phyloP scores from a whole-genome alignment of 2,888 invertebrate species.

The Protonemura montana region DNA sequence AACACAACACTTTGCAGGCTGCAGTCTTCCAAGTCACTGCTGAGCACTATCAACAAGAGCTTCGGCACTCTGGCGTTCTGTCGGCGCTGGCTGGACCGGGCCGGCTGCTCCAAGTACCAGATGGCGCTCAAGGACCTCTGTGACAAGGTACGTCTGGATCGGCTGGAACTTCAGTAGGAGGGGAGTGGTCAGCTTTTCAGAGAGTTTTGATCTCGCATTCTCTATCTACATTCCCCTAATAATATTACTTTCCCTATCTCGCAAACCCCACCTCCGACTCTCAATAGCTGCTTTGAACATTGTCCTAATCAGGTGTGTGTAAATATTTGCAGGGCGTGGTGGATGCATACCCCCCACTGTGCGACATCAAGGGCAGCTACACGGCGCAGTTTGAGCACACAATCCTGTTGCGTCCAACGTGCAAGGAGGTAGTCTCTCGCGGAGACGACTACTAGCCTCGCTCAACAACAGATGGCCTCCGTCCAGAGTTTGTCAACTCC shows the following conservation, averaged over 20 bases:
- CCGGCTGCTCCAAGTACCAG: slow-evolving; percentile 96
- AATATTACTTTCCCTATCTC: too few relatives aligned
- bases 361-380: slow-evolving; percentile 96
- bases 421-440: slow-evolving; percentile 97
- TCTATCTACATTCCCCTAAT: too few relatives aligned
- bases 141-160: slow-evolving; percentile 69
- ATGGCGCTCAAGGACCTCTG: slow-evolving; percentile 98
- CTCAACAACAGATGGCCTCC: too few relatives aligned
- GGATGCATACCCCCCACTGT: slow-evolving; percentile 98
- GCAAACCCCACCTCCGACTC: too few relatives aligned
- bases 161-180: too few relatives aligned
- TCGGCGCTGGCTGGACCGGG: slow-evolving; percentile 97
- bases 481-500: too few relatives aligned
- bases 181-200: too few relatives aligned
- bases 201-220: too few relatives aligned
- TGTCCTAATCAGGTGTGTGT: too few relatives aligned
- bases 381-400: slow-evolving; percentile 99
- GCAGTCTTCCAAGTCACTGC: slow-evolving; percentile 89
- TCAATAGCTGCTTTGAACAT: too few relatives aligned
- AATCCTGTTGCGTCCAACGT: slow-evolving; percentile 94
- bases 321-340: slow-evolving; percentile 72
- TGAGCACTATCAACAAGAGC: slow-evolving; percentile 93
- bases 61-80: slow-evolving; percentile 99
- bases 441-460: slow-evolving; percentile 87
- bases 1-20: slow-evolving; percentile 65